A percentile compares a stretch with the other conserved stretches of the same genome.
Evolutionary conservation across 2,797 vertebrate genomes (phyloP).

Genomic region (Emys orbicularis): DNA sequence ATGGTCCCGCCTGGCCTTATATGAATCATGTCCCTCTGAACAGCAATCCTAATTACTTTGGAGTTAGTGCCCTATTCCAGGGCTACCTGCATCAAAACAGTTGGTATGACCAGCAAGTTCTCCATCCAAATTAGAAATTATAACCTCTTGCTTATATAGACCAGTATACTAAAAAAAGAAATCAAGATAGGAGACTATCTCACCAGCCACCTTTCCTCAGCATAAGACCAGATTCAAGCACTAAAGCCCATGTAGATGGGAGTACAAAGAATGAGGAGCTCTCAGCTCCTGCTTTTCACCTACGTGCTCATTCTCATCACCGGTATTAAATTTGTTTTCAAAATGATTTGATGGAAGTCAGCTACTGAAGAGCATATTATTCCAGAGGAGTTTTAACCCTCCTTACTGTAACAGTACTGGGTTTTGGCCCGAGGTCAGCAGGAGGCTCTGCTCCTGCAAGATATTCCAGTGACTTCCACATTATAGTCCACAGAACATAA

Average conservation of each 20-base stretch:
- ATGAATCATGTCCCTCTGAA: rapidly evolving
- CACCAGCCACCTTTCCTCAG: not conserved
- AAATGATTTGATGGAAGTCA: slow-evolving; percentile 49
- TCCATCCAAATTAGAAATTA: not conserved
- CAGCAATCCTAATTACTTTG: not conserved
- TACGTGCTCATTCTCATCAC: slow-evolving; percentile 15
- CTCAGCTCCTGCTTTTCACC: slow-evolving; percentile 41
- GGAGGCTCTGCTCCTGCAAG: not conserved
- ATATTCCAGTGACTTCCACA: not conserved
- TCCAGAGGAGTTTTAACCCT: slow-evolving; percentile 27
- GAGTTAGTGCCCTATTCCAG: not conserved
- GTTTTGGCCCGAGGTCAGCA: slow-evolving; percentile 2
- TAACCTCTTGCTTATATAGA: not conserved
- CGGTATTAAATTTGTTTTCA: slow-evolving; percentile 10
- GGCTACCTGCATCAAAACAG: rapidly evolving
- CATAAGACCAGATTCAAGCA: not conserved
- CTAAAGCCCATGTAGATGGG: not conserved
- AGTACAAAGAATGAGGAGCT: not conserved
- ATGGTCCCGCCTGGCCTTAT: not conserved
- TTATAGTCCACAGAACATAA: not conserved
- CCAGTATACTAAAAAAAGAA: not conserved
- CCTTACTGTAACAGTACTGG: not conserved
- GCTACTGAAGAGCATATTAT: slow-evolving; percentile 14
- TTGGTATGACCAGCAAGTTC: not conserved
- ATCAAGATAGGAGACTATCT: not conserved